These are phyloP conservation scores for Drosophila barbarae DNA, from an alignment of 2,888 invertebrate genomes.

Conservation along the genomic window DNA sequence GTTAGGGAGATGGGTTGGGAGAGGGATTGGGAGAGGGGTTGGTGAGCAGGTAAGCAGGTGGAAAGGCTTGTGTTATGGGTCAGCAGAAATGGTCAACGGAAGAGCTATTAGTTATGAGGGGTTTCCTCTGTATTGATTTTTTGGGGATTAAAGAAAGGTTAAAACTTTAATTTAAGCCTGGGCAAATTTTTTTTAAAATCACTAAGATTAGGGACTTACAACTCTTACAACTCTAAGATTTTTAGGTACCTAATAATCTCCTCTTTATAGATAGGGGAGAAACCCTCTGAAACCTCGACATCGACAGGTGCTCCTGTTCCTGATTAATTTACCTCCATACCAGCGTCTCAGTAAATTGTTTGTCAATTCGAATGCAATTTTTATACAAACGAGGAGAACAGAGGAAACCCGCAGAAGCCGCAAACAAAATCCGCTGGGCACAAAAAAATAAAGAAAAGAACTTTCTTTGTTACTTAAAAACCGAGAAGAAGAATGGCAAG, in stretches of 20 bases:
- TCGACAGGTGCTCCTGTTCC: conserved; percentile 47
- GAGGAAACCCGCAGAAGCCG: conserved; percentile 48
- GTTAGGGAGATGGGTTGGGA: background rate
- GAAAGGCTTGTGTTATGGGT: conserved; percentile 27
- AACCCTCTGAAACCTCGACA: background rate
- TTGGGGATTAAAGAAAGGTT: too few species aligned
- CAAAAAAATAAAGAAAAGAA: conserved; percentile 21
- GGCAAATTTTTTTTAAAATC: background rate
- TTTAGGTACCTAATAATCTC: background rate
- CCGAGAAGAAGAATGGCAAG: conserved; percentile 28
- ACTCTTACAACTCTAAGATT: background rate
- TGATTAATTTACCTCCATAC: conserved; percentile 17
- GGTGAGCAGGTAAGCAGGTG: conserved; percentile 29
- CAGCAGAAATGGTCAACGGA: conserved; percentile 21
- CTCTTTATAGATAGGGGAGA: background rate
- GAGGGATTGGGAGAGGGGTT: background rate
- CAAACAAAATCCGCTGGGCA: conserved; percentile 51
- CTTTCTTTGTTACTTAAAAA: conserved; percentile 52
- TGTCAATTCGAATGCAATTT: conserved; percentile 53
- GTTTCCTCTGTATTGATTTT: background rate
- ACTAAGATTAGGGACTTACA: background rate
- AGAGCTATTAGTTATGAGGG: background rate
- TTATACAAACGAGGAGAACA: conserved; percentile 28
- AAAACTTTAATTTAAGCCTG: background rate
- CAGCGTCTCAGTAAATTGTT: conserved; percentile 18